These are phyloP conservation scores for Polymixis flavicincta DNA, from an alignment of 2,888 invertebrate genomes.

Conservation along the genomic window DNA sequence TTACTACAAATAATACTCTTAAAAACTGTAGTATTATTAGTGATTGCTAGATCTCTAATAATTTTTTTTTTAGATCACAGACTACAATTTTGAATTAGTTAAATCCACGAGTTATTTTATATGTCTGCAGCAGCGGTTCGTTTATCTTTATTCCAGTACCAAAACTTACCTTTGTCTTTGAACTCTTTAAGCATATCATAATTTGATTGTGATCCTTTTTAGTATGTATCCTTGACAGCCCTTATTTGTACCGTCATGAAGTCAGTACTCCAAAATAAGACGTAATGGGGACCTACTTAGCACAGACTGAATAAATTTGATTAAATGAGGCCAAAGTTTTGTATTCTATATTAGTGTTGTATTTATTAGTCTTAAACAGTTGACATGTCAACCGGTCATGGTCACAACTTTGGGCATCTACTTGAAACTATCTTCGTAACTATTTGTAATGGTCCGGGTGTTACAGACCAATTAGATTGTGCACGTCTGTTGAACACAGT, in stretches of 20 bases:
- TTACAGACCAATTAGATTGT: constrained; percentile 20
- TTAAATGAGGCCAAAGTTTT: neutral
- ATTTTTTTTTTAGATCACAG: too few species aligned
- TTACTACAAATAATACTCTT: neutral
- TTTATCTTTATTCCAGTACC: constrained; percentile 15
- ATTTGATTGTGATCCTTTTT: constrained; percentile 46
- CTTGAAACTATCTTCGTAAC: constrained; percentile 13
- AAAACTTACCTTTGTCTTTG: constrained; percentile 25
- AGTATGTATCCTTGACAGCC: constrained; percentile 43
- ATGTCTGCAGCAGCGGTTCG: neutral
- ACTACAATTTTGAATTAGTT: too few species aligned
- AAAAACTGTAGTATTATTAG: neutral
- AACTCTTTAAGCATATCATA: constrained; percentile 23
- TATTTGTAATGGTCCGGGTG: constrained; percentile 6
- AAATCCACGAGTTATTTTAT: neutral
- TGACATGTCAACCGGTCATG: constrained; percentile 1
- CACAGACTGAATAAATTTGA: constrained; percentile 24
- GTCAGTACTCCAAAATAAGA: constrained; percentile 18
- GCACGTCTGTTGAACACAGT: constrained; percentile 3
- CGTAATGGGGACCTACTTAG: constrained; percentile 13
- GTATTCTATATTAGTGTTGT: too few species aligned
- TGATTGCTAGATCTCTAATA: too few species aligned
- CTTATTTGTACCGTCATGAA: constrained; percentile 31
- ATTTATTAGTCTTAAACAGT: constrained; percentile 1
- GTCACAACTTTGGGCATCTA: constrained; percentile 7